Evolutionary conservation across 2,797 vertebrate genomes (phyloP).

Genomic region (Sebastes itinus): DNA sequence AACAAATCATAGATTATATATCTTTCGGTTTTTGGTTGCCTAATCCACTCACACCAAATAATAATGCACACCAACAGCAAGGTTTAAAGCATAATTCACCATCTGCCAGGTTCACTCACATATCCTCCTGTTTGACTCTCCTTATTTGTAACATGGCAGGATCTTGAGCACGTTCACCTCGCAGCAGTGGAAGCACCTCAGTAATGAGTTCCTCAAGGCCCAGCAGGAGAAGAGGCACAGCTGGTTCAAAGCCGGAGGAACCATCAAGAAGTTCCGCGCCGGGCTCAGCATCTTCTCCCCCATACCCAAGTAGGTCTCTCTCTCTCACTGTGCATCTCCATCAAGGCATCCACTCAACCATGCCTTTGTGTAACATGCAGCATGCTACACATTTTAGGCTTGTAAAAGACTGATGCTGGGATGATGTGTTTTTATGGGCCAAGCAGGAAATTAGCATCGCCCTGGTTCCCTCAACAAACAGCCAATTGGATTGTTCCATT

Average conservation of each 20-base stretch:
- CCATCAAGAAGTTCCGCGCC: constrained; percentile 98
- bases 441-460: too few relatives aligned
- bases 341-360: neutral
- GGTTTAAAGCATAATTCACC: neutral
- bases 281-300: constrained; percentile 99
- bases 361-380: neutral
- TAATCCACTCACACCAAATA: neutral
- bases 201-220: constrained; percentile 98
- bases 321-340: neutral
- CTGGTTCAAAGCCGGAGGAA: constrained; percentile 98
- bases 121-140: neutral
- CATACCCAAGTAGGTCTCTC: constrained; percentile 91
- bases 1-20: neutral
- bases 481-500: too few relatives aligned
- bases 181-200: constrained; percentile 99
- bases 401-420: neutral
- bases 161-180: constrained; percentile 97
- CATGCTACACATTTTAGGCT: neutral
- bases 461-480: too few relatives aligned
- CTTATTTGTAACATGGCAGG: constrained; percentile 71
- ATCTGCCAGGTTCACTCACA: neutral
- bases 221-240: constrained; percentile 98
- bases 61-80: neutral
- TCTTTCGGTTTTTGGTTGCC: neutral
- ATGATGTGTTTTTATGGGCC: too few relatives aligned